Conservation (phyloP, 2,888 invertebrate genomes). For the Cosmopolites sordidus region DNA sequence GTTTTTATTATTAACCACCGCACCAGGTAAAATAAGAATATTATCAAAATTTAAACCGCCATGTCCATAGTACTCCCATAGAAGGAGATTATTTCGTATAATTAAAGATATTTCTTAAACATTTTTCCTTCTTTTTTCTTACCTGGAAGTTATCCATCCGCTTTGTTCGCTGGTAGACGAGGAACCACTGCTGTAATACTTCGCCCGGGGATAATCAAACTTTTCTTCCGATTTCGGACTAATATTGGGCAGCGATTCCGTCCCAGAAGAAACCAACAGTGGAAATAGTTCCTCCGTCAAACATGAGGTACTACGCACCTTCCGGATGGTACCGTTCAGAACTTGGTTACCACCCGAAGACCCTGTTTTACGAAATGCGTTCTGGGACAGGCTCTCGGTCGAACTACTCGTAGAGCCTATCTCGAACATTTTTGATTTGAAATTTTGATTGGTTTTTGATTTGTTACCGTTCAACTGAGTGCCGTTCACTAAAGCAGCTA, state of each 20-base stretch:
- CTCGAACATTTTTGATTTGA: conserved; percentile 32
- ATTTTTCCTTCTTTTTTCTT: too few species aligned
- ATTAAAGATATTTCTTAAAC: too few species aligned
- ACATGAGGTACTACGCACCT: conserved; percentile 56
- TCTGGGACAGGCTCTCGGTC: conserved; percentile 36
- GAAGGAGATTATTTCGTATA: too few species aligned
- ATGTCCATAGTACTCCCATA: too few species aligned
- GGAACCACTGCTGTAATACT: conserved; percentile 42
- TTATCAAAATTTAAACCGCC: too few species aligned
- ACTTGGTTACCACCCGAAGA: conserved; percentile 11
- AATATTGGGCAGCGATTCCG: conserved; percentile 70
- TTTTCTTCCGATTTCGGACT: conserved; percentile 48
- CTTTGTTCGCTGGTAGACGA: conserved; percentile 76
- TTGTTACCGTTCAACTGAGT: conserved; percentile 15
- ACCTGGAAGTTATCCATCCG: conserved; percentile 81
- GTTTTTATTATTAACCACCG: too few species aligned
- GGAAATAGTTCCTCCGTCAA: conserved; percentile 56
- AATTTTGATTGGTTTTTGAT: conserved; percentile 11
- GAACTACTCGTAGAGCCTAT: conserved; percentile 38
- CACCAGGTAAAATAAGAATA: too few species aligned
- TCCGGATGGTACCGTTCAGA: conserved; percentile 45
- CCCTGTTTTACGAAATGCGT: conserved; percentile 20
- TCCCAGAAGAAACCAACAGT: conserved; percentile 39
- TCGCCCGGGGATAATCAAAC: conserved; percentile 31
- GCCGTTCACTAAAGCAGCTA: conserved; percentile 14